phyloP scores from a whole-genome alignment of 2,113 vertebrate genomes.

The Anthoscopus minutus region DNA sequence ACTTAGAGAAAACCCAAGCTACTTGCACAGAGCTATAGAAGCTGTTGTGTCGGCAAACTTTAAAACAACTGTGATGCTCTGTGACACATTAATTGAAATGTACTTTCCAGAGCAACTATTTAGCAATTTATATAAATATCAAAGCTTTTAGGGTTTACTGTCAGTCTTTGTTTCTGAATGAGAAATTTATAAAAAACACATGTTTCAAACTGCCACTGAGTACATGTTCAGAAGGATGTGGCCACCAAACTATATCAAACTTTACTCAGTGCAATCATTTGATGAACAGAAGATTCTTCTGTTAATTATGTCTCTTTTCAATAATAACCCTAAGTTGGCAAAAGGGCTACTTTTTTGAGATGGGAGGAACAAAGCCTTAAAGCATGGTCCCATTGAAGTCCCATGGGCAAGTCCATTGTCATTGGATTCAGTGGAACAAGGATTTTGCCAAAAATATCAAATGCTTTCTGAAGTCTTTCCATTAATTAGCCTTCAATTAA shows the following conservation, averaged over 20 bases:
- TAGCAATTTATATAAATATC: slow-evolving; percentile 80
- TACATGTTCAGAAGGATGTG: slow-evolving; percentile 62
- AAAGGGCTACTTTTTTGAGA: background rate
- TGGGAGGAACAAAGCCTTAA: slow-evolving; percentile 4
- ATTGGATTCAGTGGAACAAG: background rate
- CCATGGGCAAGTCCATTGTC: background rate
- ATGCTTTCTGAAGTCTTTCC: slow-evolving; percentile 19
- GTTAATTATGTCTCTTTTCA: slow-evolving; percentile 63
- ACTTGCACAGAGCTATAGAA: slow-evolving; percentile 17
- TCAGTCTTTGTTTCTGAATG: slow-evolving; percentile 78
- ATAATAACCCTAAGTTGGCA: background rate
- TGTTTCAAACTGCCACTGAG: slow-evolving; percentile 83
- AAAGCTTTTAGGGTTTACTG: slow-evolving; percentile 75
- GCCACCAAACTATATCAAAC: slow-evolving; percentile 65
- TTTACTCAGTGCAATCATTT: slow-evolving; percentile 48
- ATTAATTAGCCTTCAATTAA: slow-evolving; percentile 23
- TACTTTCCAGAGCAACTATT: slow-evolving; percentile 79
- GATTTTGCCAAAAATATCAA: slow-evolving; percentile 33
- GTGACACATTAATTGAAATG: slow-evolving; percentile 87
- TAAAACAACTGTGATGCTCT: slow-evolving; percentile 60
- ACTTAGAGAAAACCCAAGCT: slow-evolving; percentile 25
- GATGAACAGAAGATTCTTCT: slow-evolving; percentile 58
- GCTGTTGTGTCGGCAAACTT: slow-evolving; percentile 32
- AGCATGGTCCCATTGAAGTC: background rate
- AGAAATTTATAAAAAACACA: slow-evolving; percentile 86